Conservation (phyloP, 2,888 invertebrate species). For the Boloria selene region DNA sequence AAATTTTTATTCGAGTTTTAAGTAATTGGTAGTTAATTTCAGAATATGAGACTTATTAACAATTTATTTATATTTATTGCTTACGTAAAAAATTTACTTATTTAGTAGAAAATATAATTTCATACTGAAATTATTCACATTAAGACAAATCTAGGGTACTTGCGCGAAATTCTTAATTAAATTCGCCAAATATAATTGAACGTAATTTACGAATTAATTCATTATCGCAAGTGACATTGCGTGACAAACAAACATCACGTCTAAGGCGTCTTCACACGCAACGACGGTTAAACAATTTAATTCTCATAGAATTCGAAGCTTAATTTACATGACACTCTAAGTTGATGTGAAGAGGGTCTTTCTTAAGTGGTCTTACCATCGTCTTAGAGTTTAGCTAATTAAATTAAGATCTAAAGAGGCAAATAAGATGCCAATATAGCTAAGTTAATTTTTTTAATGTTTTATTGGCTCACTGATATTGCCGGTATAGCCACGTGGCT, state of each 20-base stretch:
- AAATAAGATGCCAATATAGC: neutral
- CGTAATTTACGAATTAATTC: conserved; percentile 28
- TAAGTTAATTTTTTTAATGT: neutral
- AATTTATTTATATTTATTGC: too few relatives aligned
- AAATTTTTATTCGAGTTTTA: too few relatives aligned
- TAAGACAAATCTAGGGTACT: neutral
- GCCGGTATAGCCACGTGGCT: too few relatives aligned
- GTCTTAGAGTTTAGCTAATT: neutral
- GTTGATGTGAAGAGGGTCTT: conserved; percentile 21
- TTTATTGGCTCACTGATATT: too few relatives aligned
- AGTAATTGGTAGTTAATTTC: too few relatives aligned
- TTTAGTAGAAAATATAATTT: neutral
- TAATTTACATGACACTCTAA: conserved; percentile 19
- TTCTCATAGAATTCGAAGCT: conserved; percentile 9
- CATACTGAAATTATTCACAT: conserved; percentile 8
- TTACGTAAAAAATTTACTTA: neutral
- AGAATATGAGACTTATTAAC: too few relatives aligned
- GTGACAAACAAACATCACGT: conserved; percentile 27
- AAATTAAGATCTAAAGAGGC: neutral
- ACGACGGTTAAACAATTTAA: conserved; percentile 21
- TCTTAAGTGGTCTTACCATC: conserved; percentile 3
- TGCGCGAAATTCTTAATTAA: conserved; percentile 10
- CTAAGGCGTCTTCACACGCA: conserved; percentile 22
- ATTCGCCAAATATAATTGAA: conserved; percentile 18
- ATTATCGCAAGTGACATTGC: conserved; percentile 30